phyloP scores from a whole-genome alignment of 1,140 invertebrate species.

The Choristoneura fumiferana region DNA sequence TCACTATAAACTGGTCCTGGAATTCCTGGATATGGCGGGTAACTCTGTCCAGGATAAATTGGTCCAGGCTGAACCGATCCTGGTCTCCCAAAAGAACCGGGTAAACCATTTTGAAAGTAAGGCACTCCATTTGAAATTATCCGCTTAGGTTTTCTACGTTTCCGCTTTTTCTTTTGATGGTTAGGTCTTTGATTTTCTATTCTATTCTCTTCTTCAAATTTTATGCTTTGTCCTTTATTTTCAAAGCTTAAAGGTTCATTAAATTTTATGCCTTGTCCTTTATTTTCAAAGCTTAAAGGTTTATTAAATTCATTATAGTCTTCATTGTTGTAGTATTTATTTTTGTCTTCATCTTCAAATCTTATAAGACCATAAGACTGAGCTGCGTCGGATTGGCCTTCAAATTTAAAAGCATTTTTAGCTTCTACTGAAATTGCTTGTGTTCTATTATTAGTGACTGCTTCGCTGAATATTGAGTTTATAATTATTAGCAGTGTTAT shows the following conservation, averaged over 20 bases:
- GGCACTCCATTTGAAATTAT: neutral
- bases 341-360: slow-evolving; percentile 11
- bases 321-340: neutral
- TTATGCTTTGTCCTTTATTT: neutral
- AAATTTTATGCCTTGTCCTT: neutral
- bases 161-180: neutral
- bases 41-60: neutral
- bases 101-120: neutral
- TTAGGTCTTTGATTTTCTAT: neutral
- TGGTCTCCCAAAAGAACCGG: neutral
- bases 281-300: neutral
- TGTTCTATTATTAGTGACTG: neutral
- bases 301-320: neutral
- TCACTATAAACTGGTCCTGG: neutral
- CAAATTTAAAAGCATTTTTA: slow-evolving; percentile 3
- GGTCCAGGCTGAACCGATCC: neutral
- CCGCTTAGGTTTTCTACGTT: slow-evolving; percentile 1
- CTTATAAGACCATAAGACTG: neutral
- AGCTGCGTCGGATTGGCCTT: neutral
- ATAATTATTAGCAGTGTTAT: neutral
- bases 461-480: neutral
- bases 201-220: neutral
- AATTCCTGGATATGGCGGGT: neutral
- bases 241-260: neutral
- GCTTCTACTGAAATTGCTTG: neutral